A percentile compares a stretch with the other conserved stretches of the same genome.
These are phyloP conservation scores for Idaea dimidiata DNA, from an alignment of 2,888 invertebrate genomes.

Conservation along the genomic window DNA sequence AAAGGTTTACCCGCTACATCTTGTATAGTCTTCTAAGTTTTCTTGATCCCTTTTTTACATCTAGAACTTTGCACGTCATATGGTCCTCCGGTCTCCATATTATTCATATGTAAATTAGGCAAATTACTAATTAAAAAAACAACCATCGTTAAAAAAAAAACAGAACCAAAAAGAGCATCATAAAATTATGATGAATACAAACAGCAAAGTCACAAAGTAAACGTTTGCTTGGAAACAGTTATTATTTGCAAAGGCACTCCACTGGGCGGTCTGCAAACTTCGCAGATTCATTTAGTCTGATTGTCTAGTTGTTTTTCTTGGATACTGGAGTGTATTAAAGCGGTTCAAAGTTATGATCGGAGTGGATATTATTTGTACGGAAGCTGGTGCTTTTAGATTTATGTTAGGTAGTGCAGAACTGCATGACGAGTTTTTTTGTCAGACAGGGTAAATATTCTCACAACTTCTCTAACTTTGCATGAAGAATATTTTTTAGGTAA, in stretches of 20 bases:
- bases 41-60: no score
- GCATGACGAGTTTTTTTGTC: neutral
- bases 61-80: no score
- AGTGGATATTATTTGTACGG: conserved; percentile 1
- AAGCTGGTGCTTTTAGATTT: neutral
- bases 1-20: no score
- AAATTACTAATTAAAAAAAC: neutral
- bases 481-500: no score
- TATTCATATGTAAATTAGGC: no score
- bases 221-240: conserved; percentile 18
- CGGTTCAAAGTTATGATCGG: conserved; percentile 1
- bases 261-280: conserved; percentile 8
- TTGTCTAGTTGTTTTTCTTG: conserved; percentile 24
- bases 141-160: neutral
- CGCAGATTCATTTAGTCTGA: conserved; percentile 21
- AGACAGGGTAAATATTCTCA: neutral
- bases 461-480: neutral
- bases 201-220: conserved; percentile 14
- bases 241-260: conserved; percentile 8
- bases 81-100: no score
- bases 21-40: no score
- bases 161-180: neutral
- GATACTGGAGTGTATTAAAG: conserved; percentile 6
- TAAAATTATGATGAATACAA: neutral
- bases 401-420: neutral